Conservation (phyloP, 2,113 vertebrate genomes). For the Chunga burmeisteri region DNA sequence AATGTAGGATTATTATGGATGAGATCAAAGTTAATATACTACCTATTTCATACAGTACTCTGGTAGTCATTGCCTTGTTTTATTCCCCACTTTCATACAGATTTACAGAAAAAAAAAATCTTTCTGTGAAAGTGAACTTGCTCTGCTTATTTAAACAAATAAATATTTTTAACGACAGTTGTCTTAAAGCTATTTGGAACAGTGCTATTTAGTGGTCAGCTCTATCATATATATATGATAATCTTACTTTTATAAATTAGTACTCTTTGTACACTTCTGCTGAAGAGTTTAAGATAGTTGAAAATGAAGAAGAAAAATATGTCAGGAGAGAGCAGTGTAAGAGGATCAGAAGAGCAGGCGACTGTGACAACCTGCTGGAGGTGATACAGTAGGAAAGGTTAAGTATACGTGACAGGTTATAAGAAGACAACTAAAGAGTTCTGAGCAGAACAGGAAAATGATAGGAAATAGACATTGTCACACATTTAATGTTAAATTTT, state of each 20-base stretch:
- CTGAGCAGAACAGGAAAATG: not conserved
- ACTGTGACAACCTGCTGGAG: not conserved
- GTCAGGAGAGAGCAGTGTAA: not conserved
- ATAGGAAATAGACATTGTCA: not conserved
- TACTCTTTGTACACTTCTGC: not conserved
- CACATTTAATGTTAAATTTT: not conserved
- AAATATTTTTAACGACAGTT: not conserved
- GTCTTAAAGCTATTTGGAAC: not conserved
- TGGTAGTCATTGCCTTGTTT: not conserved
- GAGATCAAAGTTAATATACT: not conserved
- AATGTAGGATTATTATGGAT: not conserved
- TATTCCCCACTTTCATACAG: not conserved
- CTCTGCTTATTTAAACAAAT: not conserved
- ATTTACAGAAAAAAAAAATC: not conserved
- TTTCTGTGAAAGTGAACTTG: not conserved
- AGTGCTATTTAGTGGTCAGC: accelerated
- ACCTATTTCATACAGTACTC: not conserved
- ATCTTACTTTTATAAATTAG: not conserved
- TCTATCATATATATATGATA: not conserved
- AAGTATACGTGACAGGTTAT: not conserved
- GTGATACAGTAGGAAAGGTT: not conserved
- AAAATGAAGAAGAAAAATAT: not conserved
- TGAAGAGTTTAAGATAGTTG: not conserved
- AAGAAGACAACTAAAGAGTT: not conserved
- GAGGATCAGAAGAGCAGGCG: not conserved